These are phyloP conservation scores for Brachionus calyciflorus DNA, from an alignment of 1,140 invertebrate species.

Conservation along the genomic window DNA sequence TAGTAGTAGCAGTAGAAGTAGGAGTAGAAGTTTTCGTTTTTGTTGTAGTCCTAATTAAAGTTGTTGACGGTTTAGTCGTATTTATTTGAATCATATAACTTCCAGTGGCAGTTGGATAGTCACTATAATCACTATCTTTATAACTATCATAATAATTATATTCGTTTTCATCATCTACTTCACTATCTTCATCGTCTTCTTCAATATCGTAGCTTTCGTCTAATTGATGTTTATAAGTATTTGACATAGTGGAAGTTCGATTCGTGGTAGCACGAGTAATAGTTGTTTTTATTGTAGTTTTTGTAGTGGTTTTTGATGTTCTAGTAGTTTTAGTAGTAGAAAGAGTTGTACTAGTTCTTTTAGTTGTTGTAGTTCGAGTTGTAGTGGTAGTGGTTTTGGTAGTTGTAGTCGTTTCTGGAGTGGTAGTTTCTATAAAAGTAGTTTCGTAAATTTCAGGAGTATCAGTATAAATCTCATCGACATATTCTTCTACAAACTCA, in stretches of 20 bases:
- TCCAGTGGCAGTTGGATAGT: not conserved
- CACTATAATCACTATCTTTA: not conserved
- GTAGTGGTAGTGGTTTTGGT: not conserved
- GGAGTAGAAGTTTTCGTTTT: no score
- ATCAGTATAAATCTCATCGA: not conserved
- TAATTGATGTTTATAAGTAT: no score
- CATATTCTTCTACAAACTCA: not conserved
- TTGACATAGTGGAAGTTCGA: no score
- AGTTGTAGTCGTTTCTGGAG: not conserved
- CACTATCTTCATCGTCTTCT: not conserved
- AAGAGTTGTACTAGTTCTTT: not conserved
- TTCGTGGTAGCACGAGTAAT: no score
- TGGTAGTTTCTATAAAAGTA: not conserved
- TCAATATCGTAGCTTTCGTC: slow-evolving; percentile 12
- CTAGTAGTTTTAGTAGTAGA: not conserved
- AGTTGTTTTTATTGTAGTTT: not conserved
- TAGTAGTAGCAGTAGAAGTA: no score
- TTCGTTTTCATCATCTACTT: not conserved
- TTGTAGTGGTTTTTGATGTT: not conserved
- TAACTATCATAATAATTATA: not conserved
- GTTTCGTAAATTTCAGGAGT: no score
- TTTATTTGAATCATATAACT: slow-evolving; percentile 31
- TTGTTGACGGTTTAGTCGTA: not conserved
- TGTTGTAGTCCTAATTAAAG: not conserved
- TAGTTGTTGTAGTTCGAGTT: not conserved